phyloP scores from a whole-genome alignment of 2,113 vertebrate species.

The Falco punctatus region DNA sequence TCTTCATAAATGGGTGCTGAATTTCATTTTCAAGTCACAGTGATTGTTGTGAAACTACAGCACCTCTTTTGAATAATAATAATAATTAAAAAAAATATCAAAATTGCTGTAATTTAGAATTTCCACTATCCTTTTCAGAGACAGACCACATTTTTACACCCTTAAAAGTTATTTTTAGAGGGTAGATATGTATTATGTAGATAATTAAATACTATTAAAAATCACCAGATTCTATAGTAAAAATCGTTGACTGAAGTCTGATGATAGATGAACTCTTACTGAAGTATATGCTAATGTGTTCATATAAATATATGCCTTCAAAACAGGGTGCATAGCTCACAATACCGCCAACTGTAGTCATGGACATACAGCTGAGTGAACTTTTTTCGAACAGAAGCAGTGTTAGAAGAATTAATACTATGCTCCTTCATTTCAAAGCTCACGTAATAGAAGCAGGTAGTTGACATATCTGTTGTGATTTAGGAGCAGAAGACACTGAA shows the following conservation, averaged over 20 bases:
- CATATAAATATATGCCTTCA: not conserved
- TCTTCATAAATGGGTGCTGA: not conserved
- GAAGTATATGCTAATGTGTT: not conserved
- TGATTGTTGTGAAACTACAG: not conserved
- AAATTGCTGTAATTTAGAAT: not conserved
- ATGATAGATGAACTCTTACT: not conserved
- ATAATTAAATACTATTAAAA: not conserved
- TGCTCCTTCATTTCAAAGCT: not conserved
- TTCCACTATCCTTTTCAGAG: not conserved
- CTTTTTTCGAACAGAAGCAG: not conserved
- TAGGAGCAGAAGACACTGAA: slow-evolving; percentile 1
- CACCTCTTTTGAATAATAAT: not conserved
- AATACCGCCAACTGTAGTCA: not conserved
- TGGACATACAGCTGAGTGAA: not conserved
- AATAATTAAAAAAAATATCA: too few species aligned
- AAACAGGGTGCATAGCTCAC: not conserved
- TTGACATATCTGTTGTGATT: not conserved
- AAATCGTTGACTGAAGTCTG: not conserved
- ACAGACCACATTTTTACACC: not conserved
- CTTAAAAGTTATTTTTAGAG: not conserved
- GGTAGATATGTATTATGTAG: not conserved
- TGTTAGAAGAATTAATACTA: not conserved
- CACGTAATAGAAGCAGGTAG: not conserved
- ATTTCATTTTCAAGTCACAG: not conserved
- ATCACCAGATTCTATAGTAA: not conserved